phyloP scores from a whole-genome alignment of 2,888 invertebrate genomes.

The Meghimatium bilineatum region DNA sequence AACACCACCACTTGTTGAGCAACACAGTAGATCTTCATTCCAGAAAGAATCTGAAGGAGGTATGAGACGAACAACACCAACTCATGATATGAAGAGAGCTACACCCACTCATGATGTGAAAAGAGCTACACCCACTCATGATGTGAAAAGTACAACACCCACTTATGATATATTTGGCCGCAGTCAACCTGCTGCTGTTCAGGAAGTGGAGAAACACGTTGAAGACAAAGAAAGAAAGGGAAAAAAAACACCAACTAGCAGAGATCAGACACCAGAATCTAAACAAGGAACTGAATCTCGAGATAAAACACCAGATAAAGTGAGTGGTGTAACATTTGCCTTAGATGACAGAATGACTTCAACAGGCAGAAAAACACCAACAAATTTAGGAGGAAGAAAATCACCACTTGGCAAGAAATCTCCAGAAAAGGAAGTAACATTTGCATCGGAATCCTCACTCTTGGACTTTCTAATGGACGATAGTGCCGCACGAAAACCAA shows the following conservation, averaged over 20 bases:
- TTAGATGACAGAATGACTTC: slow-evolving; percentile 43
- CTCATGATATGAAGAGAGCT: slow-evolving; percentile 2
- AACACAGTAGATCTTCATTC: slow-evolving; percentile 27
- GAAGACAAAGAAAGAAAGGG: slow-evolving; percentile 42
- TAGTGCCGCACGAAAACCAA: slow-evolving; percentile 20
- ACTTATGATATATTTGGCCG: slow-evolving; percentile 53
- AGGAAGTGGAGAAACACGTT: slow-evolving; percentile 48
- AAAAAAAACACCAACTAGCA: slow-evolving; percentile 4
- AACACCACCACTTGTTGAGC: slow-evolving; percentile 17
- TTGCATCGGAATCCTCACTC: slow-evolving; percentile 32
- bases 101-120: slow-evolving; percentile 30
- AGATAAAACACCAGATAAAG: slow-evolving; percentile 5
- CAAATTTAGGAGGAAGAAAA: slow-evolving; percentile 43
- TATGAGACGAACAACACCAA: slow-evolving; percentile 26
- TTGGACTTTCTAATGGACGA: slow-evolving; percentile 50
- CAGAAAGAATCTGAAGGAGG: background rate
- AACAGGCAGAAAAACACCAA: slow-evolving; percentile 53
- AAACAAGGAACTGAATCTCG: background rate
- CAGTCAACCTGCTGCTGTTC: slow-evolving; percentile 42
- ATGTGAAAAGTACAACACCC: slow-evolving; percentile 45
- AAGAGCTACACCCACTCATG: slow-evolving; percentile 28
- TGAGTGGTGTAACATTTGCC: background rate
- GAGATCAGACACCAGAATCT: slow-evolving; percentile 16
- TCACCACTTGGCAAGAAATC: slow-evolving; percentile 39
- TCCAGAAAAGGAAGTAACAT: slow-evolving; percentile 41